Evolutionary conservation across 1,140 invertebrate genomes (phyloP).

Genomic region (Streblospio benedicti): DNA sequence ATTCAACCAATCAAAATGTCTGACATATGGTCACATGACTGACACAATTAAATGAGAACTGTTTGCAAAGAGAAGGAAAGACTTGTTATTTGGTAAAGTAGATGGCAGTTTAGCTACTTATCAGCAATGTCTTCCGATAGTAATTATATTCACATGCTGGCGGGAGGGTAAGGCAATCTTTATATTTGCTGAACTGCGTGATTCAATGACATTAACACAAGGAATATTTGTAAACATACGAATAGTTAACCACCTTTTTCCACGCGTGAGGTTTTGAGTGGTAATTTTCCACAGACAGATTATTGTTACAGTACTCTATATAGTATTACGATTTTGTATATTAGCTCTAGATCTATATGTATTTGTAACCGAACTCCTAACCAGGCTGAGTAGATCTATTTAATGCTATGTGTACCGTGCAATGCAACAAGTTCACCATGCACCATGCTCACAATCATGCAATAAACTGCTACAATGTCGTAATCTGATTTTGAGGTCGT

Average conservation of each 20-base stretch:
- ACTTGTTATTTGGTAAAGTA: neutral
- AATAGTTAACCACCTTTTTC: neutral
- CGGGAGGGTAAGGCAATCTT: conserved; percentile 1
- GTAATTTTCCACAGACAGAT: neutral
- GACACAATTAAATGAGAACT: too few species aligned
- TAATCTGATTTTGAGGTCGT: neutral
- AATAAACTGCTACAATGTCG: neutral
- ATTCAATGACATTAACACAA: neutral
- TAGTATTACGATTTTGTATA: neutral
- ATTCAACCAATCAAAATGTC: too few species aligned
- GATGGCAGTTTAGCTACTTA: neutral
- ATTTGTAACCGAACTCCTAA: neutral
- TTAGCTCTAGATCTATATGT: neutral
- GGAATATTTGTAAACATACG: neutral
- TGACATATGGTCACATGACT: too few species aligned
- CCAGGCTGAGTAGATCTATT: neutral
- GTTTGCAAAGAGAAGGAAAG: neutral
- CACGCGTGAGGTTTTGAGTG: neutral
- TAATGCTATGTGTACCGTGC: neutral
- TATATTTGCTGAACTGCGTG: neutral
- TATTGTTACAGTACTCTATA: neutral
- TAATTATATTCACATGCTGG: conserved; percentile 1
- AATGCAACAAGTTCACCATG: neutral
- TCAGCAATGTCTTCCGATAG: conserved; percentile 1
- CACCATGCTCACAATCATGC: neutral